Base-by-base conservation (phyloP, 2,888 invertebrate genomes). In the Phortica okadai region DNA sequence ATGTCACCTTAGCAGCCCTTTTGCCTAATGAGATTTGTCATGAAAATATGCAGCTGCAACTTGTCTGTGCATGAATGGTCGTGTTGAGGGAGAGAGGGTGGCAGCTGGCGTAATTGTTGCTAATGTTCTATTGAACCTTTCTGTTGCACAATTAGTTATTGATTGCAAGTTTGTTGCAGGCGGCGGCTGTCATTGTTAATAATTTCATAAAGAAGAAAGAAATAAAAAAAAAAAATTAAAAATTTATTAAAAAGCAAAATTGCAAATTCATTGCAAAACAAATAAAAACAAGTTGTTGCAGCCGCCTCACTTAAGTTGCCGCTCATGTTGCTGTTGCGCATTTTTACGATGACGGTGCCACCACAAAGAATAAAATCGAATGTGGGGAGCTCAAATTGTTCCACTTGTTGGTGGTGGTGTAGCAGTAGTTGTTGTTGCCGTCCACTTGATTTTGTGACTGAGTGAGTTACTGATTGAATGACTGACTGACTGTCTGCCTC, bases 221-320 rank as follows among this genome's bases (percentile, higher is more conserved):
- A 21, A 21, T 21, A 21, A 21, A 21, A 21, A 21, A 21, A 21
- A 21, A 21, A 21, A n/a, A n/a, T n/a, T n/a, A 59, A 6, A 59
- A 59, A 59, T 59, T 16, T 59, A 59, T 6, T 59, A 16, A 59
- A 59, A 67, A 62, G 62, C 74, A 11, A 78, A 74, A 77, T 80
- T 78, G 75, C 74, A 59, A 67, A 74, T 64, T 78, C 76, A 77
- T 80, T 76, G 78, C 70, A 74, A 77, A 69, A 77, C 56, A 59
- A 59, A 7, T 59, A 59, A 7, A 45, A 6, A 45, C 75, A 66
- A 74, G 44, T 64, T 14, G 67, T 16, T 59, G 59, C 59, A 8
- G 3, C 16, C 16, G 59, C 21, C 21, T 16, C 21, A 16, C 21
- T 59, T 8, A n/a, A n/a, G 72, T 54, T 33, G 25, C 25, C 25